Conservation (phyloP, 2,113 vertebrate species). For the Dascyllus trimaculatus region DNA sequence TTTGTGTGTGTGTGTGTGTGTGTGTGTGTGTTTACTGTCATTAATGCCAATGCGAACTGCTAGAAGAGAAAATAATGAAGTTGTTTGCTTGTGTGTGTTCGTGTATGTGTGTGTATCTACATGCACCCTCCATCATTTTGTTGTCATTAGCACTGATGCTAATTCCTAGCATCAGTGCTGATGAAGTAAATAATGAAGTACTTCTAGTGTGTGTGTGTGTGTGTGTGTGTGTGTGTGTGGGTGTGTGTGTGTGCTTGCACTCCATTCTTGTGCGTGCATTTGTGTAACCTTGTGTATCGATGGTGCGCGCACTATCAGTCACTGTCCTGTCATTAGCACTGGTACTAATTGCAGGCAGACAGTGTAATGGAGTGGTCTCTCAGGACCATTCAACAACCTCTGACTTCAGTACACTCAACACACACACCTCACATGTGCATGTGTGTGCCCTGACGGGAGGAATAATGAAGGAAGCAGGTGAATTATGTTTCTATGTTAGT, state of each 20-base stretch:
- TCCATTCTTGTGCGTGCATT: background rate
- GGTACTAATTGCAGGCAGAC: slow-evolving; percentile 65
- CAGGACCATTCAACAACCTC: slow-evolving; percentile 21
- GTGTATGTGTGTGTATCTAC: background rate
- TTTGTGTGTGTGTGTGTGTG: slow-evolving; percentile 19
- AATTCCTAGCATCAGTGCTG: slow-evolving; percentile 32
- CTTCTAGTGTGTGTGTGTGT: slow-evolving; percentile 6
- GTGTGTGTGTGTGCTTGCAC: background rate
- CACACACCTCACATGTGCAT: slow-evolving; percentile 16
- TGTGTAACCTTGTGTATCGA: background rate
- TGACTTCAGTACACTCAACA: slow-evolving; percentile 35
- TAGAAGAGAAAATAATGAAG: slow-evolving; percentile 45
- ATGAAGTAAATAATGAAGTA: slow-evolving; percentile 41
- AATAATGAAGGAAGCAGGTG: slow-evolving; percentile 37
- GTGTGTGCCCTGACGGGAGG: slow-evolving; percentile 18
- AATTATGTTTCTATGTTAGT: slow-evolving; percentile 20
- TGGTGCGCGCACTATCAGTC: slow-evolving; percentile 44
- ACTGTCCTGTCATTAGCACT: slow-evolving; percentile 61
- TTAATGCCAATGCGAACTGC: slow-evolving; percentile 41
- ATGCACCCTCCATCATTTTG: slow-evolving; percentile 31
- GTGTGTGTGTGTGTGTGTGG: background rate
- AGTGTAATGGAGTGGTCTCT: slow-evolving; percentile 63
- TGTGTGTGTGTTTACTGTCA: slow-evolving; percentile 20
- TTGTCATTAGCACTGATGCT: slow-evolving; percentile 52
- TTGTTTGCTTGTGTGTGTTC: slow-evolving; percentile 18